Base-by-base conservation (phyloP, 1,140 invertebrate species). In the Solenopsis fugax region DNA sequence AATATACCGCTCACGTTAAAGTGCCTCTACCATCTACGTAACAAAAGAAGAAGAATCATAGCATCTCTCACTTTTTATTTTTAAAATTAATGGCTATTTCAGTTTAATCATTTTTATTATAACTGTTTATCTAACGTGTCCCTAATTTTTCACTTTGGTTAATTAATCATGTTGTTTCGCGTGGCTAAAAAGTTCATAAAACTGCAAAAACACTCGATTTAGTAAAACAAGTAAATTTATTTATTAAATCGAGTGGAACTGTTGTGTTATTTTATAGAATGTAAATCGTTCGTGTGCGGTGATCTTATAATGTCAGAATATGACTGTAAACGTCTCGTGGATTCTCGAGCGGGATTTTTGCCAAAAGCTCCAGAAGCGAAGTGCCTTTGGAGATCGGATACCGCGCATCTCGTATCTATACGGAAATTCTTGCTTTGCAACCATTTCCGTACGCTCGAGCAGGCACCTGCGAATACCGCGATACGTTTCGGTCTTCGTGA, bases 351-450 rank as follows among this genome's bases (percentile, higher is more conserved):
- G 41, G 21, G 65, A 69, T 69, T 81, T 71, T 81, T 67, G 21
- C 21, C 37, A n/a, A 71, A 71, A 81, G 60, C 34, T 41, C 76
- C 45, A 37, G 45, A 65, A 65, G 21, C 34, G 45, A 71, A 81
- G 50, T 71, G 37, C 45, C 37, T 81, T 81, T 29, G 13, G 21
- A 67, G 48, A 69, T 80, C 16, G 34, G 64, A 81, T 81, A 71
- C 34, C 62, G 34, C 62, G 62, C 62, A 80, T 80, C 78, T 45
- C 45, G 34, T 81, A 69, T 81, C 62, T 56, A 0, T 13, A 81
- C 62, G 78, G 64, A 81, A 81, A 81, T 81, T 81, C 78, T 81
- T 81, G 77, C 78, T 71, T 81, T 71, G 78, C 78, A 71, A 54
- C 34, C 78, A 54, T 81, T 71, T 81, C 78, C 78, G 64, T 21